Base-by-base conservation (phyloP, 2,888 invertebrate species). In the Macrophya annulata region DNA sequence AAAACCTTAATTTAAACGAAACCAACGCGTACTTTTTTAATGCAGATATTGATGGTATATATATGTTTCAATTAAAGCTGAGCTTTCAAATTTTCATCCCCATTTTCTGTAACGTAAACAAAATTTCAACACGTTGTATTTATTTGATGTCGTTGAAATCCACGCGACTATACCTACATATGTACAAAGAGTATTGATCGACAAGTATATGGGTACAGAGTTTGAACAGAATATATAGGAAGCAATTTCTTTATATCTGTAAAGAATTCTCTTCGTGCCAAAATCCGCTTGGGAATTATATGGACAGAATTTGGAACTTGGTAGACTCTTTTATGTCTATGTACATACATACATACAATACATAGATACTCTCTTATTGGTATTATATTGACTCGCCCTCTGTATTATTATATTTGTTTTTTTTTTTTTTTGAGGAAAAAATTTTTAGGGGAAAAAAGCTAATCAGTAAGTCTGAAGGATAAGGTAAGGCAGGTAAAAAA, bases 161-260 rank as follows among this genome's bases (percentile, higher is more conserved):
- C 37, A n/a, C 45, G 45, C 17, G 9, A 4, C 48, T 12, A 48
- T 48, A 48, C 12, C 4, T 71, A 71, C 9, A 4, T 55, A 37
- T n/a, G n/a, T 37, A 37, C 51, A 17, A 59, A 79, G 31, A 37
- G 62, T 81, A 81, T 43, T n/a, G 59, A 81, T 81, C 79, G 40
- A 15, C 4, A 31, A n/a, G 17, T 15, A 37, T 72, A 37, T 9
- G 4, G 1, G 77, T 37, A 25, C 62, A 81, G 43, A 81, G 10
- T 62, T 51, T 62, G 62, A n/a, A 43, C 40, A 25, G 43, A 55
- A 55, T n/a, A 9, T 77, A 81, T 43, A n/a, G n/a, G 81, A 25
- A 43, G 59, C 43, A 40, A 59, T 62, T 79, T 79, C 10, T 81
- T 62, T 81, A 15, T 37, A 17, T 59, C 81, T 40, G 4, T 3